A percentile compares a stretch with the other conserved stretches of the same genome.
Evolutionary conservation across 1,140 invertebrate species (phyloP).

Genomic region (Drosophila sucinea): DNA sequence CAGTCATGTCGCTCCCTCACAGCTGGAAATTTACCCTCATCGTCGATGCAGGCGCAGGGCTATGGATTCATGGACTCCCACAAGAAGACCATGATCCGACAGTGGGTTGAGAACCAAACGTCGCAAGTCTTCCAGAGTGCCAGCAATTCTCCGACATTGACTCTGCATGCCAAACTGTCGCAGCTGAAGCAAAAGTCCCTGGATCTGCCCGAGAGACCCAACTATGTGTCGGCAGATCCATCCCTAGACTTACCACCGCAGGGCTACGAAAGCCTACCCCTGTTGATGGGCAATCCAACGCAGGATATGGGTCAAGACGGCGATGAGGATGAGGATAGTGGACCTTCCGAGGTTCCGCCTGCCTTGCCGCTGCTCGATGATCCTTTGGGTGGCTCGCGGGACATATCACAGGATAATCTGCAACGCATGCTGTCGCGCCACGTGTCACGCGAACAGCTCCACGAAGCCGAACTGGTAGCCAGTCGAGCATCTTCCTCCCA

Average conservation of each 20-base stretch:
- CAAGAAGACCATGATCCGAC: slow-evolving; percentile 95
- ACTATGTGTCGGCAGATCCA: slow-evolving; percentile 41
- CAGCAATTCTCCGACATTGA: slow-evolving; percentile 62
- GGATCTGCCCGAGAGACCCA: slow-evolving; percentile 65
- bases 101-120: slow-evolving; percentile 96
- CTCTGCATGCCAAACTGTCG: slow-evolving; percentile 73
- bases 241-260: slow-evolving; percentile 31
- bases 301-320: slow-evolving; percentile 83
- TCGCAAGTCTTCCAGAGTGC: slow-evolving; percentile 87
- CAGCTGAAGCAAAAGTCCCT: slow-evolving; percentile 79
- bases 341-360: slow-evolving; percentile 89
- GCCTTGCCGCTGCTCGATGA: slow-evolving; percentile 90
- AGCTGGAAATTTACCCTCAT: slow-evolving; percentile 73
- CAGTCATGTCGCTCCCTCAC: slow-evolving; percentile 70
- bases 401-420: slow-evolving; percentile 91
- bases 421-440: slow-evolving; percentile 86
- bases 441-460: slow-evolving; percentile 84
- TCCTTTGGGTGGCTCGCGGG: slow-evolving; percentile 89
- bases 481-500: slow-evolving; percentile 79
- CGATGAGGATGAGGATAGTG: slow-evolving; percentile 89
- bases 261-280: slow-evolving; percentile 40
- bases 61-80: slow-evolving; percentile 96
- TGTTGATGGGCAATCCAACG: slow-evolving; percentile 17
- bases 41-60: slow-evolving; percentile 81
- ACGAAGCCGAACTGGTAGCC: slow-evolving; percentile 74